Conservation (phyloP, 1,140 invertebrate species). For the Cyrtorhinus lividipennis region DNA sequence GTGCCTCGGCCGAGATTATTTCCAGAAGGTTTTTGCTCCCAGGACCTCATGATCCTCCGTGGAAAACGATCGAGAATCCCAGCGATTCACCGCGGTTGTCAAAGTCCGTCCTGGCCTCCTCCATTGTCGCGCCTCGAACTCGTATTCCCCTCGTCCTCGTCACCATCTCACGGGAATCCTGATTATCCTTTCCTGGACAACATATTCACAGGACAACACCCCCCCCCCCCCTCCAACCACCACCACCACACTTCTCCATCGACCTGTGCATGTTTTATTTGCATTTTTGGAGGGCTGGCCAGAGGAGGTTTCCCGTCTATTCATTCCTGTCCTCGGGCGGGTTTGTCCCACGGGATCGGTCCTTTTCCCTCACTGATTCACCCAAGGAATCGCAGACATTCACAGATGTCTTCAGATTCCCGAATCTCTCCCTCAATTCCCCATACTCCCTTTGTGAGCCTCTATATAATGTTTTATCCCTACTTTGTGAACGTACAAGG, state of each 20-base stretch:
- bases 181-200: conserved; percentile 8
- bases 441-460: too few species aligned
- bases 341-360: conserved; percentile 1
- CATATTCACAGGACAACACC: neutral
- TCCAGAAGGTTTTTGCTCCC: conserved; percentile 6
- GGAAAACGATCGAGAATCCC: neutral
- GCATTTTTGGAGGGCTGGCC: neutral
- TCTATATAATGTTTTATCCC: too few species aligned
- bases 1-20: neutral
- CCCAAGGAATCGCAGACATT: neutral
- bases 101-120: neutral
- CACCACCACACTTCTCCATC: too few species aligned
- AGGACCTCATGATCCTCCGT: neutral
- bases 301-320: neutral
- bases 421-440: neutral
- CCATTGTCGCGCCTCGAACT: neutral
- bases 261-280: too few species aligned
- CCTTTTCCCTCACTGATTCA: too few species aligned
- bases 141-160: neutral
- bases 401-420: neutral
- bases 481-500: too few species aligned
- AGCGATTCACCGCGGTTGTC: conserved; percentile 4
- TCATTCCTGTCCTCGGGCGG: conserved; percentile 9
- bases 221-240: neutral
- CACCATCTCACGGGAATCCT: conserved; percentile 5